Conservation (phyloP, 2,113 vertebrate genomes). For the Setophaga coronata region DNA sequence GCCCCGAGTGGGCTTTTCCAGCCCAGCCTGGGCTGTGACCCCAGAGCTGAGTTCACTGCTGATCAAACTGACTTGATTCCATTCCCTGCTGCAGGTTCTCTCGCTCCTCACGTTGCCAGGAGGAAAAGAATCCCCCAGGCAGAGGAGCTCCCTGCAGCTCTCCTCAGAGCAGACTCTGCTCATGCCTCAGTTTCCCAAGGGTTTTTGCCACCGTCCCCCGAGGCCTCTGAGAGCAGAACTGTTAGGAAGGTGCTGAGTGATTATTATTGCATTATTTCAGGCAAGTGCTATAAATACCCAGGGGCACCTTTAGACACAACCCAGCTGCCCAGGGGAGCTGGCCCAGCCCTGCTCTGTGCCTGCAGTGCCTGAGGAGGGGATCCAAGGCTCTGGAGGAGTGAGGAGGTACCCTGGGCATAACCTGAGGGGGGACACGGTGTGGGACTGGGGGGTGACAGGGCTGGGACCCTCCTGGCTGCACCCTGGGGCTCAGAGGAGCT, state of each 20-base stretch:
- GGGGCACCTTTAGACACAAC: constrained; percentile 61
- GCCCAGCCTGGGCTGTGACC: neutral
- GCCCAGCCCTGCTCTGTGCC: neutral
- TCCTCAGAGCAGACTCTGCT: neutral
- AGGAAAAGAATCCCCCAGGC: neutral
- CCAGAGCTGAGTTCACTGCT: neutral
- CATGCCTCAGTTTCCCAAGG: constrained; percentile 52
- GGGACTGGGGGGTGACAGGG: neutral
- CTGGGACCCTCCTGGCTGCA: neutral
- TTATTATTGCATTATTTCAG: constrained; percentile 53
- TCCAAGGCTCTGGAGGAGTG: rapidly evolving
- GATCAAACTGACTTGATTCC: neutral
- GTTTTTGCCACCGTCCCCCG: neutral
- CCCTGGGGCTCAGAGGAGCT: neutral
- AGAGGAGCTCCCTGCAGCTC: neutral
- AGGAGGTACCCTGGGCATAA: neutral
- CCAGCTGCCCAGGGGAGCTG: constrained; percentile 27
- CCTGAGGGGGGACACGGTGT: rapidly evolving
- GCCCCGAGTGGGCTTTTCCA: neutral
- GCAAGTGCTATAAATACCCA: constrained; percentile 59
- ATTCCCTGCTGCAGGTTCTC: neutral
- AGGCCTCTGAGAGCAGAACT: constrained; percentile 10
- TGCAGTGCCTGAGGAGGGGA: neutral
- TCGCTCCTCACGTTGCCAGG: neutral
- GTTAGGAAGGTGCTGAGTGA: constrained; percentile 58